phyloP scores from a whole-genome alignment of 2,888 invertebrate species.

The Lepidochitona cinerea region DNA sequence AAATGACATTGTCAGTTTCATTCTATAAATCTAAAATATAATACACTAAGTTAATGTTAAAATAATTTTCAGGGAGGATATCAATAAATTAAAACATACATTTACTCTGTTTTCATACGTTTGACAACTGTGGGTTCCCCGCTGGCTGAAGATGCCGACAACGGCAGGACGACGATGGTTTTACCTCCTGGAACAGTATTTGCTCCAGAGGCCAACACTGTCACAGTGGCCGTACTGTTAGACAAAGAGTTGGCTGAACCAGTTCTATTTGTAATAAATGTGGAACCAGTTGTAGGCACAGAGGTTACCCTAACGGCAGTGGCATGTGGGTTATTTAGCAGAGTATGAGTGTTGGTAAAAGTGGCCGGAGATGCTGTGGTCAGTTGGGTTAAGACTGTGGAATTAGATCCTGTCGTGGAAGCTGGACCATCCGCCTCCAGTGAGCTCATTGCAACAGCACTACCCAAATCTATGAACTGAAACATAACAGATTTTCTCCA shows the following conservation, averaged over 20 bases:
- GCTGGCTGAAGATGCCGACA: background rate
- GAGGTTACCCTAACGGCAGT: background rate
- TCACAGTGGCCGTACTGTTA: slow-evolving; percentile 5
- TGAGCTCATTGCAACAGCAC: slow-evolving; percentile 54
- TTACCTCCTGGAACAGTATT: slow-evolving; percentile 2
- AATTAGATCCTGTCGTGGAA: background rate
- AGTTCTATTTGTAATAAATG: background rate
- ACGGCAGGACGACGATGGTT: slow-evolving; percentile 13
- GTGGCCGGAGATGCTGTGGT: background rate
- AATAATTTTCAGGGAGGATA: too few species aligned
- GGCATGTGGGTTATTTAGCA: background rate
- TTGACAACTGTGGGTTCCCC: background rate
- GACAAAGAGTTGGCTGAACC: background rate
- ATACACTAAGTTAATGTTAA: too few species aligned
- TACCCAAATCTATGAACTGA: slow-evolving; percentile 62
- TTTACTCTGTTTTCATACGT: background rate
- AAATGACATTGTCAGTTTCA: background rate
- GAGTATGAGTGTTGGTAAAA: background rate
- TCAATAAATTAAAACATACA: background rate
- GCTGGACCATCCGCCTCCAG: slow-evolving; percentile 47
- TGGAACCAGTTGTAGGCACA: background rate
- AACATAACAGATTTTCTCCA: too few species aligned
- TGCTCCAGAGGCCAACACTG: slow-evolving; percentile 11
- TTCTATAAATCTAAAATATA: too few species aligned
- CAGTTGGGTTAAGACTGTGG: background rate